Base-by-base conservation (phyloP, 2,888 invertebrate genomes). In the Halictus quadricinctus region DNA sequence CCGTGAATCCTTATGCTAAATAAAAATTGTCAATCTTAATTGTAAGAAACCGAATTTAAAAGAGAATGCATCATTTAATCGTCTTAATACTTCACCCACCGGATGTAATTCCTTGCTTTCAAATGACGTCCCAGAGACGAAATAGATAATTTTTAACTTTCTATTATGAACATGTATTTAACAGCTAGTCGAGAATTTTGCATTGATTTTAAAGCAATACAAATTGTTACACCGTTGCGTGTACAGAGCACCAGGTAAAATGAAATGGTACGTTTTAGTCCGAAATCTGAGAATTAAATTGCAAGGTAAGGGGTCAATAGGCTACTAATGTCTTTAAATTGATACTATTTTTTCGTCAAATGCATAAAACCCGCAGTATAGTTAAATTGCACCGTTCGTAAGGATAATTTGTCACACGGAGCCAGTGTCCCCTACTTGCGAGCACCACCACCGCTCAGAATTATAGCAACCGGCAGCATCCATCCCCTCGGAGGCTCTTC, bases 361-460 rank as follows among this genome's bases (percentile, higher is more conserved):
- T n/a, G 54, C 54, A 10, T n/a, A n/a, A 54, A 54, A 21, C 21
- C 1, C n/a, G 10, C n/a, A 54, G n/a, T 21, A 21, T 54, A 54
- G 54, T 54, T 54, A 54, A 54, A 54, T 54, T 88, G 90, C 89
- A 91, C 88, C 93, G 93, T 94, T 94, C 94, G 93, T 94, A 94
- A 94, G 93, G 93, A 93, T 94, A 94, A 94, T 94, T 94, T 94
- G 94, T 94, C 94, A 94, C 92, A 83, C 86, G 86, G 77, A 84
- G 79, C 82, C 75, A 29, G 84, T 78, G 84, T 72, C 84, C 83
- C 78, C 79, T 80, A 80, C 64, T 82, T 83, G 36, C 36, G 36
- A 29, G 36, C 76, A 87, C 78, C 84, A 43, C 86, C 69, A 60
- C 7, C 79, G 73, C 79, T 50, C 79, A n/a, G 15, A 64, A 78